Evolutionary conservation across 2,888 invertebrate genomes (phyloP).

Genomic region (Idaea biselata): DNA sequence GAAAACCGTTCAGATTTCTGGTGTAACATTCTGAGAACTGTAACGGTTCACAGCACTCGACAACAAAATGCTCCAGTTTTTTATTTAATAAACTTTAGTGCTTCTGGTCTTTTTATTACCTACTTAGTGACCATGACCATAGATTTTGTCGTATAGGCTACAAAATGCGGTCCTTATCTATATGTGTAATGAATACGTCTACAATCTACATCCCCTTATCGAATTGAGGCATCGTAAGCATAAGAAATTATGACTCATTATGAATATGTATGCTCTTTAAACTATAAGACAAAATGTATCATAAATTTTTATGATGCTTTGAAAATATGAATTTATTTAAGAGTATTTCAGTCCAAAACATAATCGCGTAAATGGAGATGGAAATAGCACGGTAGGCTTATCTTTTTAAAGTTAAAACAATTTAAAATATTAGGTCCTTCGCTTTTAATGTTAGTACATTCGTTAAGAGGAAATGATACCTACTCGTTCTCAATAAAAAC

Average conservation of each 20-base stretch:
- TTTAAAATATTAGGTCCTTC: too few species aligned
- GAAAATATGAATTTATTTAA: too few species aligned
- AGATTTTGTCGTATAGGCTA: conserved; percentile 48
- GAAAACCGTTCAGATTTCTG: conserved; percentile 55
- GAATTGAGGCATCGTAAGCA: neutral
- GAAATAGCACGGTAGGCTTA: too few species aligned
- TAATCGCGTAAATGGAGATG: too few species aligned
- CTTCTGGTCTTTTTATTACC: conserved; percentile 50
- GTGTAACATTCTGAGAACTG: conserved; percentile 59
- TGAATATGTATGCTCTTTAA: neutral
- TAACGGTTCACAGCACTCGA: conserved; percentile 58
- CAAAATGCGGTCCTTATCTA: conserved; percentile 9
- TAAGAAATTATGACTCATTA: neutral
- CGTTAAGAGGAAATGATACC: too few species aligned
- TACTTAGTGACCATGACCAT: conserved; percentile 38
- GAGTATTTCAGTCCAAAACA: too few species aligned
- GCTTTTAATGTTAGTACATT: too few species aligned
- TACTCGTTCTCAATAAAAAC: too few species aligned
- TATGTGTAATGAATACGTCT: neutral
- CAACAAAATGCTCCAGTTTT: conserved; percentile 63
- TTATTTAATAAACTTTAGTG: conserved; percentile 53
- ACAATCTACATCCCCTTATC: neutral
- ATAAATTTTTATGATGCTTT: too few species aligned
- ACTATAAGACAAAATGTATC: too few species aligned
- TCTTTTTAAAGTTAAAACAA: too few species aligned